Conservation (phyloP, 2,888 invertebrate species). For the Metopia argyrocephala region DNA sequence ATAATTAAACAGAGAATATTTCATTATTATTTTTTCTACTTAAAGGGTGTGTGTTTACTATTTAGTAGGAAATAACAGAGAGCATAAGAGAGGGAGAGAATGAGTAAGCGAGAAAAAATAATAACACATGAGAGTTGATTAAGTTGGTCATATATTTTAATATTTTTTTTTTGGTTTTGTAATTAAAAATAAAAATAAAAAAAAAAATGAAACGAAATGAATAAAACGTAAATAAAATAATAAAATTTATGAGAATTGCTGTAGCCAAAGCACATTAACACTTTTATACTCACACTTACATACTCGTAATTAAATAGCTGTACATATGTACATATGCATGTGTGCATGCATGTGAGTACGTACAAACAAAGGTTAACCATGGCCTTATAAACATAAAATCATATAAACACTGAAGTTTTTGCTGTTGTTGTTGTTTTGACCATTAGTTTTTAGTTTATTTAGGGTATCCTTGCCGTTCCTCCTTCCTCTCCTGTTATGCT, state of each 20-base stretch:
- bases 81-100: neutral
- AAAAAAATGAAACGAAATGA: slow-evolving; percentile 32
- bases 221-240: slow-evolving; percentile 5
- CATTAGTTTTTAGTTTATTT: too few species aligned
- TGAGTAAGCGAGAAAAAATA: neutral
- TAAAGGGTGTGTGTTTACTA: too few species aligned
- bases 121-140: neutral
- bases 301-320: neutral
- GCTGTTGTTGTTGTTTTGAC: neutral
- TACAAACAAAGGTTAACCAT: too few species aligned
- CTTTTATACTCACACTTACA: neutral
- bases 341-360: too few species aligned
- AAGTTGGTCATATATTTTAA: slow-evolving; percentile 39
- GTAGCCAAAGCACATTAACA: neutral
- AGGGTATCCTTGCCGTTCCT: too few species aligned
- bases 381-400: neutral
- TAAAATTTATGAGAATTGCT: neutral
- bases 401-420: neutral
- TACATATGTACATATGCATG: too few species aligned
- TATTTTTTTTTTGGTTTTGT: slow-evolving; percentile 48
- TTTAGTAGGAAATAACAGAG: too few species aligned
- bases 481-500: neutral
- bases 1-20: too few species aligned
- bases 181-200: slow-evolving; percentile 42
- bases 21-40: too few species aligned